Evolutionary conservation across 1,140 invertebrate species (phyloP).

Genomic region (Propsilocerus akamusi): DNA sequence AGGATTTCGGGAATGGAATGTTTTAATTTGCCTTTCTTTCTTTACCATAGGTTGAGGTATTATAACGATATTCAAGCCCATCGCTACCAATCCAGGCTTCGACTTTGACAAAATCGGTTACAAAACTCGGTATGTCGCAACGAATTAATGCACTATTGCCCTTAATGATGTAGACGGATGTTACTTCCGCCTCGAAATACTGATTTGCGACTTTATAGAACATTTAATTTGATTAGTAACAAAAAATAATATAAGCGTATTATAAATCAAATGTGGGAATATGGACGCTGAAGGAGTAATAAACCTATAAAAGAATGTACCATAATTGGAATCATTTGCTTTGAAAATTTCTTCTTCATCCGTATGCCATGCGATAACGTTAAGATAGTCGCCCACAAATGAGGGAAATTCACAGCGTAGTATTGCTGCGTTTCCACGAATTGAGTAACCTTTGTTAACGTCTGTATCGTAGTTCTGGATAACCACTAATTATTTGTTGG

Average conservation of each 20-base stretch:
- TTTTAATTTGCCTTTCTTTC: too few species aligned
- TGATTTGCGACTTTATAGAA: conserved; percentile 62
- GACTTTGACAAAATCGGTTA: conserved; percentile 77
- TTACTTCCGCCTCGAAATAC: conserved; percentile 77
- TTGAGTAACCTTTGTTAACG: conserved; percentile 85
- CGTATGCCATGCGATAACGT: conserved; percentile 72
- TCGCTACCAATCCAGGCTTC: conserved; percentile 74
- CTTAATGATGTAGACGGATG: conserved; percentile 82
- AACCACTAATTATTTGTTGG: conserved; percentile 42
- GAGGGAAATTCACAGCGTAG: conserved; percentile 84
- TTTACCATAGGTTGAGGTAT: too few species aligned
- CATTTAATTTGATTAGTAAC: conserved; percentile 9
- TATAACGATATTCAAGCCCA: conserved; percentile 43
- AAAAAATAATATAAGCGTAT: conserved; percentile 8
- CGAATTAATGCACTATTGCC: conserved; percentile 84
- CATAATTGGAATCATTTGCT: conserved; percentile 34
- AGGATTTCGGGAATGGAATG: conserved; percentile 12
- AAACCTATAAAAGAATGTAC: conserved; percentile 26
- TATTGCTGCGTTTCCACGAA: conserved; percentile 81
- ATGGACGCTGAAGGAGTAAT: conserved; percentile 17
- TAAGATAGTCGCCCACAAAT: conserved; percentile 81
- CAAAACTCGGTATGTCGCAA: conserved; percentile 83
- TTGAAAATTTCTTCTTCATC: conserved; percentile 47
- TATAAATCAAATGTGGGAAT: conserved; percentile 7
- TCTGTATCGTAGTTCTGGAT: conserved; percentile 76